A percentile compares a stretch with the other conserved stretches of the same genome.
phyloP scores from a whole-genome alignment of 2,113 vertebrate species.

The Desmodus rotundus region DNA sequence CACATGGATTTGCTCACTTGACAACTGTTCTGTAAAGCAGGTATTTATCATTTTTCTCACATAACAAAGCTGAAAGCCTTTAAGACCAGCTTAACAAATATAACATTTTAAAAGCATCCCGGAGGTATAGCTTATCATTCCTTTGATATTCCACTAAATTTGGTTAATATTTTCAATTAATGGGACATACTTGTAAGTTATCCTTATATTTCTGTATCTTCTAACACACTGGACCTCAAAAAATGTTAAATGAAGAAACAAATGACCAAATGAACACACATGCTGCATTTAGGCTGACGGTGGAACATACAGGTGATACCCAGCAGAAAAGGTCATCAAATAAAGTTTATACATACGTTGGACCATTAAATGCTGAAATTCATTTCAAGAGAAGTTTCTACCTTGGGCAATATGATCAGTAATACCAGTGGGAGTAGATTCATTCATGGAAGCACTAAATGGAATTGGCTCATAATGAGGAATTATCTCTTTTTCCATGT shows the following conservation, averaged over 20 bases:
- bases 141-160: neutral
- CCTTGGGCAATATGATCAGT: constrained; percentile 79
- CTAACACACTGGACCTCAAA: neutral
- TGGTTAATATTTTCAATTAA: neutral
- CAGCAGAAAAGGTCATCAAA: constrained; percentile 68
- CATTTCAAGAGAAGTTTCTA: constrained; percentile 74
- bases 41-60: constrained; percentile 26
- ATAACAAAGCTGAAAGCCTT: constrained; percentile 9
- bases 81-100: neutral
- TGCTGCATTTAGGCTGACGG: constrained; percentile 17
- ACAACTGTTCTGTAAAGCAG: constrained; percentile 44
- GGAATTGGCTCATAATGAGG: constrained; percentile 80
- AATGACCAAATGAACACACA: neutral
- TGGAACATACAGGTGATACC: constrained; percentile 41
- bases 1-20: constrained; percentile 8
- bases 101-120: neutral
- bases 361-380: constrained; percentile 64
- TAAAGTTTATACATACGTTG: constrained; percentile 73
- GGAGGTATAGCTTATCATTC: neutral
- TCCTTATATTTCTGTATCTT: neutral
- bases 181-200: neutral
- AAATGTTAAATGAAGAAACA: constrained; percentile 27
- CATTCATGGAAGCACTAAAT: constrained; percentile 86
- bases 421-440: constrained; percentile 85
- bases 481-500: constrained; percentile 74